These are phyloP conservation scores for Sus cebifrons DNA, from an alignment of 2,797 vertebrate species.

Conservation along the genomic window DNA sequence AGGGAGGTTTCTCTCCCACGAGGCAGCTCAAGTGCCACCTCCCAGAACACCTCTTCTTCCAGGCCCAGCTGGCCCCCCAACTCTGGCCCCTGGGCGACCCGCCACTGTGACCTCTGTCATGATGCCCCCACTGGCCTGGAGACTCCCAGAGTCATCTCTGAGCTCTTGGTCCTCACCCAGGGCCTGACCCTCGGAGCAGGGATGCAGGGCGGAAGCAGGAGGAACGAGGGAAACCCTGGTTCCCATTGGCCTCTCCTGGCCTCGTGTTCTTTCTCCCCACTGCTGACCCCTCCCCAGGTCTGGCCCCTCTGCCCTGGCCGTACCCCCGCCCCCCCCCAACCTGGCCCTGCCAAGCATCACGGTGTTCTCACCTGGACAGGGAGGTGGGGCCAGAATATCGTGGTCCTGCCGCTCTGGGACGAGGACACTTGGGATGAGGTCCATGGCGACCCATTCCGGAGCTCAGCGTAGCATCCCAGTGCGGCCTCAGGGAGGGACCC, in stretches of 20 bases:
- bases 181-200: no score
- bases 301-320: background rate
- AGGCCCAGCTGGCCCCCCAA: rapidly evolving
- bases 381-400: no score
- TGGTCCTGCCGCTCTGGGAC: background rate
- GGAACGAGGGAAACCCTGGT: rapidly evolving
- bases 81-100: rapidly evolving
- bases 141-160: background rate
- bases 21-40: rapidly evolving
- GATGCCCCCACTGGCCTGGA: rapidly evolving
- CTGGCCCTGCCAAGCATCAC: no score
- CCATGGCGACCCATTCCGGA: background rate
- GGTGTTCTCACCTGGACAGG: no score
- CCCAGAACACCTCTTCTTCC: background rate
- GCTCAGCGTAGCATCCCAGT: background rate
- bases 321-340: no score
- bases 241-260: background rate
- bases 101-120: rapidly evolving
- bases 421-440: background rate
- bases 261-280: rapidly evolving
- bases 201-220: background rate
- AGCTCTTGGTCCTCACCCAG: background rate
- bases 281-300: rapidly evolving
- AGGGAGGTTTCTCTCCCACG: no score
- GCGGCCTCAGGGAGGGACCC: rapidly evolving